Evolutionary conservation across 2,113 vertebrate species (phyloP), one percentile per base, ranked within the genome.

Genomic region (Suricata suricatta): DNA sequence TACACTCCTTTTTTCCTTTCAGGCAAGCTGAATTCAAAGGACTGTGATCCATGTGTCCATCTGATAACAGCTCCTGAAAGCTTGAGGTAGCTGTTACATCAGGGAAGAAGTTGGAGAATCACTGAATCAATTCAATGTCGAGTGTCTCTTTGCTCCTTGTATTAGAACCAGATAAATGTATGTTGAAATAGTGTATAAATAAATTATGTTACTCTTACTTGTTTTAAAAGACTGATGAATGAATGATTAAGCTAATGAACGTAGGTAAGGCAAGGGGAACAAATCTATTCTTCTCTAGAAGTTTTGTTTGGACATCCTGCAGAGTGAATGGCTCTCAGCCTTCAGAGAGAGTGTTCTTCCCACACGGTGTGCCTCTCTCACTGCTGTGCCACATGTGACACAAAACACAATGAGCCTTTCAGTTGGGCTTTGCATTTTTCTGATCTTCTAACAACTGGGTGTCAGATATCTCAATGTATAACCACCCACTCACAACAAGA

Each of bases 381-480:
- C 27, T 91, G 38, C 52, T 35, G 8, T 41, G 80, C 69, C 13
- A 2, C 60, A 16, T 2, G 29, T 97, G 97, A 97, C 88, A 96
- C 93, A 93, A 98, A 92, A 96, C 47, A 96, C 90, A 97, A 96
- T 98, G 94, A 97, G 87, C 41, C 50, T 98, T 96, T 93, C 96
- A 97, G 95, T 83, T n/a, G 69, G 63, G n/a, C 38, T 96, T 93
- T 96, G 82, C 82, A 11, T 94, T 97, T 97, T 97, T 0, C 94
- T 97, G 93, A 96, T 97, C 23, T 81, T 94, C 96, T 97, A 97
- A 97, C 93, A 96, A 71, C 96, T 94, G 66, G 0, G 0, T 98
- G 95, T 98, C 89, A 93, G 31, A 88, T 95, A 94, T 76, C 96
- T 95, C 85, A 38, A 31, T 74, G 84, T 89, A 97, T n/a, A 93